phyloP scores from a whole-genome alignment of 2,113 vertebrate genomes.

The Tragelaphus imberbis region DNA sequence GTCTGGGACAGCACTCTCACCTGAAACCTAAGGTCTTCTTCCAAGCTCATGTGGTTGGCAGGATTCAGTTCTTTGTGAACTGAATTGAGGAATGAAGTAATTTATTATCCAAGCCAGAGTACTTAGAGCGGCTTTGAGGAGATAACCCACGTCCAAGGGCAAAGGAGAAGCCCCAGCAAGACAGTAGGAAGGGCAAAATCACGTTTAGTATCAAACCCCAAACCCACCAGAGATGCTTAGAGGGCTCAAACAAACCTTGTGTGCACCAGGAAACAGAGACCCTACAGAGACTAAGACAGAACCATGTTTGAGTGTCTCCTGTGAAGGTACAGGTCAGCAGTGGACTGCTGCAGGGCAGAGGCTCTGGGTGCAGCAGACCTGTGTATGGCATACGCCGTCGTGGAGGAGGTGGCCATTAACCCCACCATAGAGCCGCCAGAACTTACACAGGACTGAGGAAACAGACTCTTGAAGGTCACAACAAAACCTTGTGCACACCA shows the following conservation, averaged over 20 bases:
- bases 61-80: neutral
- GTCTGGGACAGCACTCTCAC: neutral
- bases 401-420: neutral
- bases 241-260: neutral
- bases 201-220: neutral
- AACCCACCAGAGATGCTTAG: neutral
- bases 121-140: neutral
- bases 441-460: neutral
- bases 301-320: neutral
- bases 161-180: neutral
- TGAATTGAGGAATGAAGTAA: neutral
- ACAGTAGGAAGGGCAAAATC: neutral
- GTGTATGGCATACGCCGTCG: neutral
- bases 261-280: neutral
- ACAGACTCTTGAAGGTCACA: neutral
- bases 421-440: neutral
- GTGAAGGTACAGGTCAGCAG: accelerated
- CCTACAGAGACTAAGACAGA: neutral
- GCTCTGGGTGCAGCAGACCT: neutral
- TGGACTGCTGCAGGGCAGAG: neutral
- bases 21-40: neutral
- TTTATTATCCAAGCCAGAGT: neutral
- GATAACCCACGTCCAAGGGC: neutral
- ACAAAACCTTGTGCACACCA: neutral
- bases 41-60: neutral